Conservation (phyloP, 2,113 vertebrate genomes). For the Elgaria multicarinata region DNA sequence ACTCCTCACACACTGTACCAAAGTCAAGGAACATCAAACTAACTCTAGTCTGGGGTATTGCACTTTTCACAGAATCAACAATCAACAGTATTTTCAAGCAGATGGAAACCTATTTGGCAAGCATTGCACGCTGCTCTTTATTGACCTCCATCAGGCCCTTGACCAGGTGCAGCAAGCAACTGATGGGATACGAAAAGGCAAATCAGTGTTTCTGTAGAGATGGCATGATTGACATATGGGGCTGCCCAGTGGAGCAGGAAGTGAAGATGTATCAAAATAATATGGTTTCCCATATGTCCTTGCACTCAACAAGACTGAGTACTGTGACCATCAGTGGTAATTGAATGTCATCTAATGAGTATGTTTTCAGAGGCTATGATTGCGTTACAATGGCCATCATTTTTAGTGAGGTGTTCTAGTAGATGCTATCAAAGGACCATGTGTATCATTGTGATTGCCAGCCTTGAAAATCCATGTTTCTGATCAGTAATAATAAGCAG, state of each 20-base stretch:
- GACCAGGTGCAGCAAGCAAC: conserved; percentile 27
- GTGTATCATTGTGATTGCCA: not conserved
- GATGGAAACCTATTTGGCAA: conserved; percentile 17
- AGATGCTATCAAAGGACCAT: conserved; percentile 2
- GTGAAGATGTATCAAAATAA: conserved; percentile 28
- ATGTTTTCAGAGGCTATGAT: conserved; percentile 7
- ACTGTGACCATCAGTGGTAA: conserved; percentile 6
- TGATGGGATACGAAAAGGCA: conserved; percentile 37
- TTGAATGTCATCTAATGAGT: conserved; percentile 24
- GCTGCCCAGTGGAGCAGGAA: conserved; percentile 23
- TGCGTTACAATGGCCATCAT: not conserved
- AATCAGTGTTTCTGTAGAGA: conserved; percentile 18
- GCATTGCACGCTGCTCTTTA: not conserved
- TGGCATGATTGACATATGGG: conserved; percentile 30
- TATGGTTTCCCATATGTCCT: conserved; percentile 27
- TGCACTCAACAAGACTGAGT: conserved; percentile 17
- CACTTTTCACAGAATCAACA: not conserved
- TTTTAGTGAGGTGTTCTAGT: not conserved
- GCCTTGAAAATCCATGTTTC: not conserved
- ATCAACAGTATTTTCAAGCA: not conserved
- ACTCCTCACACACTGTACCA: not conserved
- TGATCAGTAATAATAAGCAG: not conserved
- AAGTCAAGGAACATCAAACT: not conserved
- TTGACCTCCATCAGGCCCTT: conserved; percentile 24
- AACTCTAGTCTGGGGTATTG: not conserved